A percentile compares a stretch with the other conserved stretches of the same genome.
phyloP scores from a whole-genome alignment of 2,888 invertebrate genomes.

The Parochlus steinenii region DNA sequence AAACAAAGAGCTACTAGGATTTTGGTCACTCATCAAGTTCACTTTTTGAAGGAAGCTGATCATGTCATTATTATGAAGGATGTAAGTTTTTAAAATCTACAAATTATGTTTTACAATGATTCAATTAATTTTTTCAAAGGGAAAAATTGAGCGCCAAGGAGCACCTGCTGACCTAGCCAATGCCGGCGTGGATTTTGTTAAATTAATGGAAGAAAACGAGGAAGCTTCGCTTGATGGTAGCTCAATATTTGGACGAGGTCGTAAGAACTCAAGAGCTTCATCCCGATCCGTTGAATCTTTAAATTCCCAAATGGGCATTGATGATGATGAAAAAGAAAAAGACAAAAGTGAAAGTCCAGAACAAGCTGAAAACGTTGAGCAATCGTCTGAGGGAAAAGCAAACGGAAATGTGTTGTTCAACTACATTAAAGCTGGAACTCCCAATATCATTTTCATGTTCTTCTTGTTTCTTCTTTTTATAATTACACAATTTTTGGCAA shows the following conservation, averaged over 20 bases:
- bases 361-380: conserved; percentile 25
- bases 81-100: conserved; percentile 27
- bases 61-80: conserved; percentile 39
- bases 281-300: not conserved
- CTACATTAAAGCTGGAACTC: conserved; percentile 38
- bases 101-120: conserved; percentile 16
- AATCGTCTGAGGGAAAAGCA: conserved; percentile 29
- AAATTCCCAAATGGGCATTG: not conserved
- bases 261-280: conserved; percentile 13
- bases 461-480: conserved; percentile 33
- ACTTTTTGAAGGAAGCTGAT: conserved; percentile 42
- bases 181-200: conserved; percentile 34
- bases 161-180: conserved; percentile 29
- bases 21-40: conserved; percentile 62
- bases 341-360: conserved; percentile 22
- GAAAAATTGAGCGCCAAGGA: conserved; percentile 32
- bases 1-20: conserved; percentile 39
- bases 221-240: conserved; percentile 14
- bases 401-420: conserved; percentile 28
- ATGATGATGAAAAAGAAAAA: conserved; percentile 8
- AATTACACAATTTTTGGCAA: conserved; percentile 41
- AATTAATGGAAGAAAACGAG: conserved; percentile 30
- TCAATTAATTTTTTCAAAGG: conserved; percentile 22
- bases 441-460: conserved; percentile 29
- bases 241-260: conserved; percentile 8